These are phyloP conservation scores for Euphonia xanthogaster DNA, from an alignment of 2,797 vertebrate genomes.

Conservation along the genomic window DNA sequence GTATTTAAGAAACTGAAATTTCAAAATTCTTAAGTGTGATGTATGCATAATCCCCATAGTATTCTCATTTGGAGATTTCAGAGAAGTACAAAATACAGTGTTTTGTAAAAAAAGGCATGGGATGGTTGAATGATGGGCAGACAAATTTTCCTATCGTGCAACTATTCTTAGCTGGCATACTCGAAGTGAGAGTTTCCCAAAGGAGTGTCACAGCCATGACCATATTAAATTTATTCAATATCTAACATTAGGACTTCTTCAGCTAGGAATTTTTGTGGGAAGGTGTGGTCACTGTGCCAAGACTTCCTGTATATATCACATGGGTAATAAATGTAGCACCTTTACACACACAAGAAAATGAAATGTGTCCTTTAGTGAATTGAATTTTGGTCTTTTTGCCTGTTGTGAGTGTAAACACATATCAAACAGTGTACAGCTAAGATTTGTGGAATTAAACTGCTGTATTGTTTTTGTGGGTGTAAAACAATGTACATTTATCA, in stretches of 20 bases:
- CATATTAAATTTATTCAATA: background rate
- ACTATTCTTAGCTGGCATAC: background rate
- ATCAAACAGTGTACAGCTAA: background rate
- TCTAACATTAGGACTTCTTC: background rate
- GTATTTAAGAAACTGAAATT: background rate
- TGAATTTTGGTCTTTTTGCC: background rate
- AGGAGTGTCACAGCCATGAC: background rate
- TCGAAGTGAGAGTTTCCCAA: background rate
- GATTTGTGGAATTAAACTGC: background rate
- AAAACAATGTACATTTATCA: background rate
- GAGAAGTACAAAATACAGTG: background rate
- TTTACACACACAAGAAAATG: background rate
- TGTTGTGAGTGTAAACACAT: slow-evolving; percentile 20
- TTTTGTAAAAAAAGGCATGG: background rate
- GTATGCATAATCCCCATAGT: background rate
- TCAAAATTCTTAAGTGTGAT: background rate
- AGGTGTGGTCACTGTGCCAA: background rate
- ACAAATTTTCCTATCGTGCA: background rate
- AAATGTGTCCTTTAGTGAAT: background rate
- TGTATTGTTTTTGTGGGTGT: background rate
- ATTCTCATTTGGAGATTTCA: background rate
- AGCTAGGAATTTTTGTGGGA: background rate
- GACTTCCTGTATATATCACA: background rate
- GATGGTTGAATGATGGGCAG: background rate
- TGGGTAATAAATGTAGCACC: background rate